These are phyloP conservation scores for Sabellastarte sp. DNA, from an alignment of 2,888 invertebrate genomes.

Conservation along the genomic window DNA sequence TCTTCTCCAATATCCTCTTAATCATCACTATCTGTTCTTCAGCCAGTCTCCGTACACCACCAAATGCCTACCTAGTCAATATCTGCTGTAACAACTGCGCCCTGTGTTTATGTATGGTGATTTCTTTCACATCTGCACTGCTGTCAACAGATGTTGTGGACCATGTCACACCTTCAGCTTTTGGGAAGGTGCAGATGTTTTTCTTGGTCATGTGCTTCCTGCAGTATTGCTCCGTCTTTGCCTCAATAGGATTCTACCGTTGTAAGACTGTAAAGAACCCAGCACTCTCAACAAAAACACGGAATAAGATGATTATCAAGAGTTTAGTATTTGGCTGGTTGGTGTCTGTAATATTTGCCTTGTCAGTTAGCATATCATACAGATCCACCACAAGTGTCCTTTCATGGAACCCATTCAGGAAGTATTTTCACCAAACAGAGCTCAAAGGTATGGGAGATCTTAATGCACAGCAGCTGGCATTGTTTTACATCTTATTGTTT, in stretches of 20 bases:
- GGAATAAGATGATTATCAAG: constrained; percentile 42
- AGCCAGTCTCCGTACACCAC: constrained; percentile 49
- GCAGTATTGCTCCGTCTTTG: constrained; percentile 50
- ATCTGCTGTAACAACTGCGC: constrained; percentile 48
- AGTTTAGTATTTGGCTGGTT: constrained; percentile 44
- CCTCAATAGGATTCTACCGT: constrained; percentile 45
- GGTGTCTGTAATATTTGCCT: constrained; percentile 36
- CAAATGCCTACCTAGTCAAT: constrained; percentile 51
- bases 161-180: constrained; percentile 1
- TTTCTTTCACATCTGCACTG: constrained; percentile 36
- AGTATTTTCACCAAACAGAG: too few species aligned
- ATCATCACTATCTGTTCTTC: constrained; percentile 44
- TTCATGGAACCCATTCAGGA: constrained; percentile 23
- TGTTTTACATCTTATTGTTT: neutral
- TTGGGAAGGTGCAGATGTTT: constrained; percentile 44
- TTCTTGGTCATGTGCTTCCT: constrained; percentile 39
- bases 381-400: constrained; percentile 24
- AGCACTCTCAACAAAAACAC: constrained; percentile 32
- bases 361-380: constrained; percentile 38
- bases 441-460: too few species aligned
- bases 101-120: constrained; percentile 38
- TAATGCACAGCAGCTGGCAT: neutral
- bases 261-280: constrained; percentile 39
- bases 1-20: constrained; percentile 29
- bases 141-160: neutral